Base-by-base conservation (phyloP, 1,140 invertebrate genomes). In the Nilaparvata lugens region DNA sequence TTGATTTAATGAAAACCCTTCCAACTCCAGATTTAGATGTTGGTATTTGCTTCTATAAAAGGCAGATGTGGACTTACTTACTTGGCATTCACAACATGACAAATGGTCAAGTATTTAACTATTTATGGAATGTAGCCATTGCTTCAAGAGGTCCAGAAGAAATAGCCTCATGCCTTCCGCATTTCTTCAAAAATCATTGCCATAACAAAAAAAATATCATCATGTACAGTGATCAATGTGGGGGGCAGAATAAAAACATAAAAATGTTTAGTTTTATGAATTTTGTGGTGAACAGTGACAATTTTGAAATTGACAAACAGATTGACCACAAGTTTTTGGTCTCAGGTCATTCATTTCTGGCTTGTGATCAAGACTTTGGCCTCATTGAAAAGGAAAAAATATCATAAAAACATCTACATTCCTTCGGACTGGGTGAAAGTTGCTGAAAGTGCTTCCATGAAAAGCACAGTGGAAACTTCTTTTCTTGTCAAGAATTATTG, bases 91-190 rank as follows among this genome's bases (percentile, higher is more conserved):
- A 52, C 25, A 23, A 52, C 25, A 14, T 52, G 14, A 9, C n/a
- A 18, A 52, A 21, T 18, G n/a, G 51, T 52, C n/a, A 52, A 52
- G 51, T 23, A 23, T 21, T 52, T 4, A 67, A 67, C 62, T 67
- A 68, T 52, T 40, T 62, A 19, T 68, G 64, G 66, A 61, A 67
- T 52, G 61, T 68, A 61, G 67, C 62, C n/a, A 65, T 66, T 58
- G 66, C 67, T 38, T 68, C 67, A 0, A 70, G 66, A 56, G 64
- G 65, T 52, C 61, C 67, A 18, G 66, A 68, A 62, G 68, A 70
- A 66, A 48, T 69, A 61, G 54, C 43, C 56, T 68, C 64, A 28
- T 62, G 62, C 31, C 40, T 52, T 19, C 51, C 19, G 14, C 51
- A 52, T 11, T 52, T 23, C 25, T 52, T 52, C 19, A 19, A 52